phyloP scores from a whole-genome alignment of 2,797 vertebrate species.

The Lepilemur septentrionalis region DNA sequence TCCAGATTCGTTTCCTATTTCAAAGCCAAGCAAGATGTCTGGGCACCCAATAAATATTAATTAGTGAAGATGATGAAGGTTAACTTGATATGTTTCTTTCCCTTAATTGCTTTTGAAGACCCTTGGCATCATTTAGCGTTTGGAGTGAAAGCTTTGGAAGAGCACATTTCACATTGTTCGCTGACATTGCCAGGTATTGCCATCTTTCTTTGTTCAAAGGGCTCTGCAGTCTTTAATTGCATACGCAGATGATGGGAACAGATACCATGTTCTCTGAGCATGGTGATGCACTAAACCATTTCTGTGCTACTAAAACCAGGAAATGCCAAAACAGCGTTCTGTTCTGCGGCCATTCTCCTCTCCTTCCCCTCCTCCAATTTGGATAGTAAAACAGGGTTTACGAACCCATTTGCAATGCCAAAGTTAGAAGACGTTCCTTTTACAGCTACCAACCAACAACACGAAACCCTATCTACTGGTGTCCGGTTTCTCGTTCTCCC shows the following conservation, averaged over 20 bases:
- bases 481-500: not conserved
- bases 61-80: conserved; percentile 28
- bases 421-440: not conserved
- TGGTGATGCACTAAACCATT: not conserved
- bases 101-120: conserved; percentile 43
- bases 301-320: not conserved
- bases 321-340: not conserved
- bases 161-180: not conserved
- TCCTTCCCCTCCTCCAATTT: not conserved
- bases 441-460: not conserved
- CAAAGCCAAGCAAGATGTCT: conserved; percentile 34
- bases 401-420: not conserved
- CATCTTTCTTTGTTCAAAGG: not conserved
- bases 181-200: not conserved
- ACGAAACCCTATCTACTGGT: not conserved
- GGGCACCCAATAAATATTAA: conserved; percentile 46
- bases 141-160: not conserved
- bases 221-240: not conserved
- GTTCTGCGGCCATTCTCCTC: not conserved
- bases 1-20: conserved; percentile 41
- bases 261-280: not conserved
- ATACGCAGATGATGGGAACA: not conserved
- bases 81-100: conserved; percentile 53
- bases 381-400: not conserved
- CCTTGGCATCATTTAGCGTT: not conserved